Base-by-base conservation (phyloP, 2,888 invertebrate genomes). In the Noctua fimbriata region DNA sequence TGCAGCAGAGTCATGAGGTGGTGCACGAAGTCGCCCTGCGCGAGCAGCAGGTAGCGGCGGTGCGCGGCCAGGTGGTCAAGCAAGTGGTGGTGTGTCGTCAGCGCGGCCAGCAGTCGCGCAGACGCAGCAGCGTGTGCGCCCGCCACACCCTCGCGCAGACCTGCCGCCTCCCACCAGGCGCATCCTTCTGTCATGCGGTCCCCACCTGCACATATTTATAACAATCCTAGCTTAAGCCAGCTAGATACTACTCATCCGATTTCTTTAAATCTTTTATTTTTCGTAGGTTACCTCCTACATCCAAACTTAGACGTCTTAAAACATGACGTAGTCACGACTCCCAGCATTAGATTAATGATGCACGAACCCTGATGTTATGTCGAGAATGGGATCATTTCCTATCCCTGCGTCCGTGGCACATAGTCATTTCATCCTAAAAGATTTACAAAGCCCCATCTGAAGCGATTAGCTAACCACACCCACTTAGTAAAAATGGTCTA, bases 11-110 rank as follows among this genome's bases (percentile, higher is more conserved):
- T 99, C 98, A 99, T 98, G 76, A 99, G 97, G 92, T 99, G 98
- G 91, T 98, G 98, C 90, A 99, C 99, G 95, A 99, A 99, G 96
- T 99, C 99, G 0, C 99, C 99, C 97, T 99, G 99, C 24, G 99
- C 99, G 24, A 99, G 97, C 76, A 99, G 97, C 91, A 99, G 96
- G 95, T 99, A 99, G 81, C 98, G 97, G 85, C 99, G 97, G 95
- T 99, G 98, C 41, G 99, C 99, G 91, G 98, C 98, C 74, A 99
- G 97, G 96, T 99, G 99, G 94, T 99, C 98, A 90, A 99, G 97
- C 85, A 99, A 97, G 91, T 98, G 98, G 96, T 99, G 99, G 89
- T 99, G 98, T 86, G 98, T 97, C 89, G 98, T 98, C 85, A 99
- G 97, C 84, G 99, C 98, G 90, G 98, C 98, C 85, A 99, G 97